Evolutionary conservation across 2,113 vertebrate species (phyloP), one percentile per base, ranked within the genome.

Genomic region (Cygnus buccinator): DNA sequence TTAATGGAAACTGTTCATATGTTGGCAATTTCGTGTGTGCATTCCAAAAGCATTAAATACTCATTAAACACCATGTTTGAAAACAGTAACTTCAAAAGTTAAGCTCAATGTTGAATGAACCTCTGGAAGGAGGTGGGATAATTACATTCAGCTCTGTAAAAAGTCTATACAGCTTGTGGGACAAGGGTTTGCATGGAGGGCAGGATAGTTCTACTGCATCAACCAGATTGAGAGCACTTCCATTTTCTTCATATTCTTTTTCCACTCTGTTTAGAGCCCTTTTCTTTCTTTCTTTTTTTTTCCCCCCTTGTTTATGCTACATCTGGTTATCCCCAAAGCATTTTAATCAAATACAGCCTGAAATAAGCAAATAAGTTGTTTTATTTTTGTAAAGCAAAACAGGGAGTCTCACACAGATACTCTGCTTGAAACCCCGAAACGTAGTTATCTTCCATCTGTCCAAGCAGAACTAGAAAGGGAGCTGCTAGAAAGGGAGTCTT

Each of bases 401-500:
- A 54, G 59, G 25, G 75, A 88, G 9, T 78, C 68, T 62, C 8
- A 44, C 23, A 39, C 21, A 66, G 65, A 59, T 58, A 74, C 39
- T 91, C 16, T 67, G 75, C 68, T 84, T 92, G 88, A 94, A 90
- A 87, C 78, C n/a, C 52, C 88, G 72, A 83, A 88, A 59, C 2
- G 1, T 71, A n/a, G 80, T 91, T 16, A 21, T 92, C n/a, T 92
- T 94, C 90, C 76, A 92, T 92, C 63, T 96, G 92, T 83, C 39
- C 43, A 74, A 81, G 75, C 54, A 88, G 54, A 93, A 91, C 77
- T 91, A 76, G 82, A 70, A 94, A 79, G 62, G 33, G 57, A 66
- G 67, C 75, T 96, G 33, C 41, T 39, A 39, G 39, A 39, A 39
- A 39, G 39, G 39, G 39, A 39, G 39, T 48, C 68, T 94, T 88